Percentiles rank a stretch among this genome's conserved stretches.
Conservation (phyloP, 2,113 vertebrate genomes). For the Pomatorhinus ruficollis region DNA sequence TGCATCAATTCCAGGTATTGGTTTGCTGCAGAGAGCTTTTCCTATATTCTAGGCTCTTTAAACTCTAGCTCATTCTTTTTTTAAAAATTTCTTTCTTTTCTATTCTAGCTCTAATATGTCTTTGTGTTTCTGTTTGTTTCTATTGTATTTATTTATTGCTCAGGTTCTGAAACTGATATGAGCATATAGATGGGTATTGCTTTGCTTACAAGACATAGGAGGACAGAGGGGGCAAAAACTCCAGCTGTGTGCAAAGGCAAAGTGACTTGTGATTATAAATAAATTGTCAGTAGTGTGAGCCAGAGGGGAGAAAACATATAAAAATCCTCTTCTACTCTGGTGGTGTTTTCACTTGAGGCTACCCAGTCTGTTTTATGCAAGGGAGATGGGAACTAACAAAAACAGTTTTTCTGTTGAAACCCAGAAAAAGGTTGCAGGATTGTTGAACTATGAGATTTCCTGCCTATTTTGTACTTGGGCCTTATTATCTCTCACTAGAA, state of each 20-base stretch:
- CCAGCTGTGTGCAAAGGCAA: neutral
- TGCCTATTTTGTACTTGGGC: neutral
- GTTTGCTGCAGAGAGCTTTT: neutral
- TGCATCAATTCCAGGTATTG: neutral
- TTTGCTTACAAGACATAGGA: neutral
- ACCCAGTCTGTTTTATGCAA: neutral
- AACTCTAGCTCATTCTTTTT: neutral
- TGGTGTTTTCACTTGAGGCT: neutral
- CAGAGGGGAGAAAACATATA: no score
- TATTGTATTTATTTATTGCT: neutral
- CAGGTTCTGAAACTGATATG: neutral
- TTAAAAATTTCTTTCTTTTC: neutral
- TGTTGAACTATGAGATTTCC: neutral
- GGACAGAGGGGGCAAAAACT: accelerated
- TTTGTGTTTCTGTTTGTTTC: neutral
- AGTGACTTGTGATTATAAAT: neutral
- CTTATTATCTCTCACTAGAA: neutral
- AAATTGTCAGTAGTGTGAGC: neutral
- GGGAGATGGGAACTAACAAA: neutral
- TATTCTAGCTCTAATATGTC: neutral
- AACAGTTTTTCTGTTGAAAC: neutral
- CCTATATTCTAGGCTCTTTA: neutral
- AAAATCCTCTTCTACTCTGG: neutral
- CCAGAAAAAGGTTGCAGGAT: neutral
- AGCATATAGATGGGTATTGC: neutral